phyloP scores from a whole-genome alignment of 64 coral and sea anemone genomes.

The Montipora foliosa region DNA sequence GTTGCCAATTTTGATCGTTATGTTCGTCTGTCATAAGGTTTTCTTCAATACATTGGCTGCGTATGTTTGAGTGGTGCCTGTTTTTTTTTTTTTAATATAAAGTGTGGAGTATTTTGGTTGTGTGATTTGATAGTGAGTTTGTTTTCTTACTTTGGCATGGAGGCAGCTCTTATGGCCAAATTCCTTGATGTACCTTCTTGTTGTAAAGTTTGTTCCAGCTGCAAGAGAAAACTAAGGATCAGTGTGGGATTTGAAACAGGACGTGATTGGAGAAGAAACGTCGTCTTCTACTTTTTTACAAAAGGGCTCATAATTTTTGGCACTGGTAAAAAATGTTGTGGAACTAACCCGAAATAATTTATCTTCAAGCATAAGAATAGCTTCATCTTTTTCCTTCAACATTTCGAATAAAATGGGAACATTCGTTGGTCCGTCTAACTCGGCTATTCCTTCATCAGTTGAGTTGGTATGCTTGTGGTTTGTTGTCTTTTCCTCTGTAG shows the following conservation, averaged over 20 bases:
- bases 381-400: constrained; percentile 75
- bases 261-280: no score
- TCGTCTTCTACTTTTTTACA: no score
- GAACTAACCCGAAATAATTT: constrained; percentile 47
- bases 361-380: constrained; percentile 51
- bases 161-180: constrained; percentile 75
- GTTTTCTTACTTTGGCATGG: constrained; percentile 74
- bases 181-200: constrained; percentile 74
- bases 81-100: neutral
- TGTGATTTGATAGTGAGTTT: neutral
- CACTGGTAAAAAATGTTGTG: neutral
- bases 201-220: constrained; percentile 74
- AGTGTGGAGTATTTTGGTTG: neutral
- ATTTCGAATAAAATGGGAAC: constrained; percentile 51
- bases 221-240: neutral
- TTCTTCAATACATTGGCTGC: no score
- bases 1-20: no score
- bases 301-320: no score
- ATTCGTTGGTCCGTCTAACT: constrained; percentile 69
- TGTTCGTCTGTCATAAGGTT: no score
- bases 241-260: neutral
- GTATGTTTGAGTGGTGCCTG: no score
- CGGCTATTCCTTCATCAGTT: constrained; percentile 75
- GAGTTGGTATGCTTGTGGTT: neutral
- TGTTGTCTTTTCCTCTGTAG: neutral